A percentile compares a stretch with the other conserved stretches of the same genome.
Conservation (phyloP, 2,797 vertebrate species). For the Acridotheres tristis region DNA sequence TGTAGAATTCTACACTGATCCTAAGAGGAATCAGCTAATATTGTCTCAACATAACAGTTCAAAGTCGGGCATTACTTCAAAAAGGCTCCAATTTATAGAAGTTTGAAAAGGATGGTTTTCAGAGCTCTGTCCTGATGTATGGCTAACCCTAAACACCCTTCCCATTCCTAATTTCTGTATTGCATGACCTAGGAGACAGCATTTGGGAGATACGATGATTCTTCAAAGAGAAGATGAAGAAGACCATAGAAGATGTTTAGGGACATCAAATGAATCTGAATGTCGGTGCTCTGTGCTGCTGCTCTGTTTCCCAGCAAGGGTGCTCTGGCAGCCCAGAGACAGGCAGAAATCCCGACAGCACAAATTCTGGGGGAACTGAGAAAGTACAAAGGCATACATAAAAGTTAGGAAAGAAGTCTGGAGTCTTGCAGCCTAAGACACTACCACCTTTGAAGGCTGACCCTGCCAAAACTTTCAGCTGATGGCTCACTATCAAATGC, state of each 20-base stretch:
- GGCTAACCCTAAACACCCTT: background rate
- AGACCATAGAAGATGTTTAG: background rate
- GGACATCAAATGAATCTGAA: background rate
- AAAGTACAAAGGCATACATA: background rate
- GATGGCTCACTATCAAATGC: background rate
- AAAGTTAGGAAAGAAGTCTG: background rate
- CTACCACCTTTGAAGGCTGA: background rate
- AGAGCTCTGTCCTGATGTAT: background rate
- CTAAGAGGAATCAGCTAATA: background rate
- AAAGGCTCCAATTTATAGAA: background rate
- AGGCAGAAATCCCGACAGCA: background rate
- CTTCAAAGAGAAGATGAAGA: background rate
- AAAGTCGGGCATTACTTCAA: background rate
- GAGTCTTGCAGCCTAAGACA: background rate
- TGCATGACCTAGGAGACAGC: background rate
- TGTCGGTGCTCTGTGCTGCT: rapidly evolving
- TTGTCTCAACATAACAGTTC: background rate
- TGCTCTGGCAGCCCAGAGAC: background rate
- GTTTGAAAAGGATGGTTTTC: background rate
- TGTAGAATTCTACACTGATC: background rate
- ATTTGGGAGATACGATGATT: background rate
- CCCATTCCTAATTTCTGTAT: background rate
- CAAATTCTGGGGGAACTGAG: background rate
- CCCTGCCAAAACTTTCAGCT: background rate
- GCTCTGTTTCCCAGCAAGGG: background rate